Evolutionary conservation across 2,888 invertebrate species (phyloP), one percentile per base, ranked within the genome.

Genomic region (Tortrix viridana): DNA sequence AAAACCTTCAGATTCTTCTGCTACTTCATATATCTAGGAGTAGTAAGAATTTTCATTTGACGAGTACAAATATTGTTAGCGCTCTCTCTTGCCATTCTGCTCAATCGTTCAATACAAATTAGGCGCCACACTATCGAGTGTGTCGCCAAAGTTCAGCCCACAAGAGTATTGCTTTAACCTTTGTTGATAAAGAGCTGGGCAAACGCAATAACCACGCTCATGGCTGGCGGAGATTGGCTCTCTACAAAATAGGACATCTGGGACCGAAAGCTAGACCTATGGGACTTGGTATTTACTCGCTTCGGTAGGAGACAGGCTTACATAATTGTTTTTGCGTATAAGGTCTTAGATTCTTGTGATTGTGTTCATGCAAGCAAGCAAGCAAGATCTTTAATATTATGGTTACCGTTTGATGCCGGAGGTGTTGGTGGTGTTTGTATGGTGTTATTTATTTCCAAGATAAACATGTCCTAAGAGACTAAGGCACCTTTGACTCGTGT

Each of bases 191-290:
- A 38, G 41, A 22, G 38, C 20, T 22, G 41, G 6, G 56, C 50
- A 56, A 62, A 62, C 50, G 46, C 56, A 52, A 62, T 62, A 62
- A 61, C 55, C 22, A 44, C 32, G 43, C 55, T 41, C 32, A 41
- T 43, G 55, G 55, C 23, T 41, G 37, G 37, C 55, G 61, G 61
- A 61, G 61, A 61, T 61, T 61, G 55, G 49, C 44, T 46, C 47
- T 48, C 26, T 55, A 26, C 44, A 37, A 52, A 57, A 62, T 62
- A 57, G 62, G 62, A 57, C 62, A 50, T 41, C 26, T 52, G 62
- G 62, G 62, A 58, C 26, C 58, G 19, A 49, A 22, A 37, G 44
- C 43, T 7, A 50, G 55, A 46, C 37, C 58, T 49, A 49, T 7
- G 53, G 53, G 41, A 47, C 38, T 20, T n/a, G 32, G 50, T 47